Conservation (phyloP, 2,888 invertebrate species). For the Linnaemya tessellans region DNA sequence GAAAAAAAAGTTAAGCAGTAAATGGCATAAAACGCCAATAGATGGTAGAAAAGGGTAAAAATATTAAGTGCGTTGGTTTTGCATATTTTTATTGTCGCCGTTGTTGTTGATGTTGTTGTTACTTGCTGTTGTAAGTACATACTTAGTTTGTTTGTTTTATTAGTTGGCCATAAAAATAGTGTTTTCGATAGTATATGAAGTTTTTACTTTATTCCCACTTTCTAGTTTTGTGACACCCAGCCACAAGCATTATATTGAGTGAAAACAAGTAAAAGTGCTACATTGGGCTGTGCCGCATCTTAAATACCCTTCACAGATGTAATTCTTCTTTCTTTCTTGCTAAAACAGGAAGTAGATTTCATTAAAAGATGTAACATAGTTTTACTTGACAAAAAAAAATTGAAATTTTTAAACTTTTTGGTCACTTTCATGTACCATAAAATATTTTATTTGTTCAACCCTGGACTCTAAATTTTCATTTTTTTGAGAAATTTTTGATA, state of each 20-base stretch:
- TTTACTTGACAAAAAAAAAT: no score
- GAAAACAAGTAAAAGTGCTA: neutral
- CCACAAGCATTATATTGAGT: conserved; percentile 37
- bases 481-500: no score
- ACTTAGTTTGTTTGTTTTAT: conserved; percentile 39
- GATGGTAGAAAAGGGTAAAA: conserved; percentile 43
- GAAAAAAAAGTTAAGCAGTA: conserved; percentile 14
- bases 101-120: conserved; percentile 3
- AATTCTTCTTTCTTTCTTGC: no score
- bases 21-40: conserved; percentile 47
- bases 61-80: conserved; percentile 58
- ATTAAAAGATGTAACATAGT: no score
- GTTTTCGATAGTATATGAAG: conserved; percentile 40
- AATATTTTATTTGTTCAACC: no score
- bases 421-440: no score
- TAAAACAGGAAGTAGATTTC: no score
- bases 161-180: conserved; percentile 57
- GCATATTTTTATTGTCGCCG: conserved; percentile 22
- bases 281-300: no score
- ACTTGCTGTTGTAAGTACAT: conserved; percentile 29
- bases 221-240: conserved; percentile 58
- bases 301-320: no score
- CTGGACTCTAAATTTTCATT: no score
- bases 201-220: conserved; percentile 49
- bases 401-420: no score